phyloP scores from a whole-genome alignment of 2,888 invertebrate species.

The Furcula furcula region DNA sequence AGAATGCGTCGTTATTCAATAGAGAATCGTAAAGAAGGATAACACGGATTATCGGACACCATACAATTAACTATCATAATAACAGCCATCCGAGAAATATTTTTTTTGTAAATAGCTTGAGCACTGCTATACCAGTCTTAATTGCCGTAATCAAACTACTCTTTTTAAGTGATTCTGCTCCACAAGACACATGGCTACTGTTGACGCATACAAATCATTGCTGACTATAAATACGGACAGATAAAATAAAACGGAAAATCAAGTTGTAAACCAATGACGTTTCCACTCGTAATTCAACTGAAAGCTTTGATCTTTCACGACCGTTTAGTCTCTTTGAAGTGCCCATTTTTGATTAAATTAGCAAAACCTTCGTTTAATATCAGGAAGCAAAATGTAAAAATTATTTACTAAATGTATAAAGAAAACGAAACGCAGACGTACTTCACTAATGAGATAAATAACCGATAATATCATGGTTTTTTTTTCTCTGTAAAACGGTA shows the following conservation, averaged over 20 bases:
- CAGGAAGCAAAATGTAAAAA: constrained; percentile 3
- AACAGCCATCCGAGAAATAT: too few species aligned
- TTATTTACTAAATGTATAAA: not conserved
- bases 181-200: constrained; percentile 24
- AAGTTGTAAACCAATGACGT: constrained; percentile 37
- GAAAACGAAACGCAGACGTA: not conserved
- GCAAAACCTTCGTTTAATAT: not conserved
- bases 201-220: constrained; percentile 29
- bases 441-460: not conserved
- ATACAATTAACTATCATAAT: too few species aligned
- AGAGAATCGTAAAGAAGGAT: too few species aligned
- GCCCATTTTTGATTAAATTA: constrained; percentile 17
- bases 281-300: constrained; percentile 37
- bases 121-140: too few species aligned
- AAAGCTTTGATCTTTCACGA: constrained; percentile 47
- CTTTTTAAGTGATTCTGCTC: too few species aligned
- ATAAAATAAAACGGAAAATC: constrained; percentile 38
- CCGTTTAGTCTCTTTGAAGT: constrained; percentile 35
- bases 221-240: constrained; percentile 36
- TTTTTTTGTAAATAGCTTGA: too few species aligned
- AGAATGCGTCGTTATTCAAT: too few species aligned
- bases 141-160: too few species aligned
- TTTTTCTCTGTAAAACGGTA: not conserved
- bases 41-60: too few species aligned
- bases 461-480: not conserved